These are phyloP conservation scores for Drosophila limbata DNA, from an alignment of 2,888 invertebrate species.

Conservation along the genomic window DNA sequence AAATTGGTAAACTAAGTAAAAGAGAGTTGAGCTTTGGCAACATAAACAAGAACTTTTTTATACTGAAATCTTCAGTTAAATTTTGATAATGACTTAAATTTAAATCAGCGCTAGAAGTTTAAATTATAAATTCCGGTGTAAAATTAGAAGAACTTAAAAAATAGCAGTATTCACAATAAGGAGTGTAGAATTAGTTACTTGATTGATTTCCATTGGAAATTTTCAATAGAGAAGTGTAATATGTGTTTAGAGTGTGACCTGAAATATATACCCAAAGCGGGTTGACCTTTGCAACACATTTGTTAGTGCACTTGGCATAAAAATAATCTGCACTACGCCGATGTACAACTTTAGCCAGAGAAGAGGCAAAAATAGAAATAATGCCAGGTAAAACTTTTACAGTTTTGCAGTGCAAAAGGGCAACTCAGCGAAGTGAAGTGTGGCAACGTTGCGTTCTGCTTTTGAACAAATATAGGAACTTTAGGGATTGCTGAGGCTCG, in stretches of 20 bases:
- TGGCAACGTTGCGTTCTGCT: conserved; percentile 52
- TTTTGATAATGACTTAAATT: too few species aligned
- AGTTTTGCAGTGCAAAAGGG: conserved; percentile 26
- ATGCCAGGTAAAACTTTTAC: conserved; percentile 41
- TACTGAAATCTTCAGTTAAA: too few species aligned
- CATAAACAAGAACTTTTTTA: not conserved
- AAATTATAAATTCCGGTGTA: too few species aligned
- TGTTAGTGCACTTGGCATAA: conserved; percentile 34
- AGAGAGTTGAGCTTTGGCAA: not conserved
- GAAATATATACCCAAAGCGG: not conserved
- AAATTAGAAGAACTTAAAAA: too few species aligned
- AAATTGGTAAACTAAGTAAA: not conserved
- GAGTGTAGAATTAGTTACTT: too few species aligned
- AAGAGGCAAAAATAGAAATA: conserved; percentile 60
- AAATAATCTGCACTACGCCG: conserved; percentile 46
- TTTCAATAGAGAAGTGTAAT: not conserved
- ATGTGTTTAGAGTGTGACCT: not conserved
- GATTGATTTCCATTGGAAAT: not conserved
- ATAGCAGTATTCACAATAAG: too few species aligned
- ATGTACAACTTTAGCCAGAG: conserved; percentile 41
- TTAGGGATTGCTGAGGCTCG: conserved; percentile 10
- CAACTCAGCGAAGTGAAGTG: conserved; percentile 29
- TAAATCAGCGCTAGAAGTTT: too few species aligned
- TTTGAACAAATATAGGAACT: conserved; percentile 34
- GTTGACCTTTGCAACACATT: conserved; percentile 38